These are phyloP conservation scores for Rhadinocentrus ornatus DNA, from an alignment of 2,797 vertebrate genomes.

Conservation along the genomic window DNA sequence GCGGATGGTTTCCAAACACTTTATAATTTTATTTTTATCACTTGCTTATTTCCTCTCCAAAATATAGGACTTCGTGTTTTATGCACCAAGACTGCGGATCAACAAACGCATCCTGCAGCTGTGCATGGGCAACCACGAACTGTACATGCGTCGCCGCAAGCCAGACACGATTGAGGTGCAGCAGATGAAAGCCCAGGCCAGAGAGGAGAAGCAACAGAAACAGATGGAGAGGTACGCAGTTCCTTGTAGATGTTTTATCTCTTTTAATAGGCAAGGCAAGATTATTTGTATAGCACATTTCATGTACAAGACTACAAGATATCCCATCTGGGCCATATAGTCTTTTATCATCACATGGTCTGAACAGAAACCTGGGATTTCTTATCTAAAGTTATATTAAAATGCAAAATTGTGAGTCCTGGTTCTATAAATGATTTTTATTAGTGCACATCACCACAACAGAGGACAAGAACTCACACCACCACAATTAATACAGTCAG, in stretches of 20 bases:
- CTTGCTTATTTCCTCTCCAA: conserved; percentile 5
- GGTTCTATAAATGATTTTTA: too few species aligned
- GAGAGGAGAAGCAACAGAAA: conserved; percentile 94
- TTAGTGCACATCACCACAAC: too few species aligned
- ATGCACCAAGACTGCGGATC: conserved; percentile 92
- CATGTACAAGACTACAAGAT: not conserved
- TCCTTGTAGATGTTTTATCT: not conserved
- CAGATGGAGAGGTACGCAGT: conserved; percentile 85
- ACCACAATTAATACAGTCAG: too few species aligned
- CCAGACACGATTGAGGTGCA: conserved; percentile 98
- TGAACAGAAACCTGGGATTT: too few species aligned
- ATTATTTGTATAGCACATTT: not conserved
- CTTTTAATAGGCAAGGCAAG: not conserved
- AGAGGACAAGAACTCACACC: too few species aligned
- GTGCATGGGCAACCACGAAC: conserved; percentile 97
- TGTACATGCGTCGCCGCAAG: conserved; percentile 95
- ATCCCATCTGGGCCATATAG: too few species aligned
- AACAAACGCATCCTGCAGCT: conserved; percentile 98
- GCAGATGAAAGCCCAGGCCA: conserved; percentile 98
- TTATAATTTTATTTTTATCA: not conserved
- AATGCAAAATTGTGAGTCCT: too few species aligned
- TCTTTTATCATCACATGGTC: too few species aligned
- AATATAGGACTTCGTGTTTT: conserved; percentile 94
- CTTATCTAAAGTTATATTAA: too few species aligned
- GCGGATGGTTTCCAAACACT: not conserved